Evolutionary conservation across 2,113 vertebrate species (phyloP).

Genomic region (Vicugna pacos): DNA sequence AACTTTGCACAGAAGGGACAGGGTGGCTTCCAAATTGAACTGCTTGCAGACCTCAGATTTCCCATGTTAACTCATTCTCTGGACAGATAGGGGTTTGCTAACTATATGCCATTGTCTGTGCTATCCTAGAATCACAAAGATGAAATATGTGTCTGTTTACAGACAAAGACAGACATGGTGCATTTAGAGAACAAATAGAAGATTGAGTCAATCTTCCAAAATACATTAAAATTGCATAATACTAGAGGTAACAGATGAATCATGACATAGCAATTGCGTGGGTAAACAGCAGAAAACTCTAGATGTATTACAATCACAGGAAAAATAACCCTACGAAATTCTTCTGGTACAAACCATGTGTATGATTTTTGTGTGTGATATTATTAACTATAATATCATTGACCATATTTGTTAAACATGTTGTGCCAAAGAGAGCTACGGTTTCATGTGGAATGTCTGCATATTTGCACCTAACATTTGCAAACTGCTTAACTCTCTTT

Average conservation of each 20-base stretch:
- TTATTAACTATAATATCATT: neutral
- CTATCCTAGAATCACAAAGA: neutral
- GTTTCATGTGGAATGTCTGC: neutral
- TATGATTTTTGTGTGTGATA: neutral
- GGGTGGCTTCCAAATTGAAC: neutral
- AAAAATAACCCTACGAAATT: slow-evolving; percentile 9
- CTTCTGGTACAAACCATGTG: neutral
- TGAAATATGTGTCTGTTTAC: neutral
- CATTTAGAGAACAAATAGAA: neutral
- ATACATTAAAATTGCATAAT: neutral
- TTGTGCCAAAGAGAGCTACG: neutral
- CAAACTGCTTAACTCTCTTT: neutral
- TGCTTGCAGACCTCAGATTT: neutral
- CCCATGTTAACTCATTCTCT: neutral
- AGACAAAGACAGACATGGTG: neutral
- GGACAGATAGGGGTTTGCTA: neutral
- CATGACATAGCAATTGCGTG: neutral
- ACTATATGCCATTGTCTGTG: neutral
- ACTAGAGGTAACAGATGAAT: neutral
- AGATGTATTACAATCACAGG: neutral
- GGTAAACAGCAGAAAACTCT: neutral
- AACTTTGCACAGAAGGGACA: neutral
- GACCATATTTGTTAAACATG: neutral
- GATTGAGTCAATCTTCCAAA: neutral
- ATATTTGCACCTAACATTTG: neutral